Conservation (phyloP, 2,888 invertebrate species). For the Anoncus sp. region DNA sequence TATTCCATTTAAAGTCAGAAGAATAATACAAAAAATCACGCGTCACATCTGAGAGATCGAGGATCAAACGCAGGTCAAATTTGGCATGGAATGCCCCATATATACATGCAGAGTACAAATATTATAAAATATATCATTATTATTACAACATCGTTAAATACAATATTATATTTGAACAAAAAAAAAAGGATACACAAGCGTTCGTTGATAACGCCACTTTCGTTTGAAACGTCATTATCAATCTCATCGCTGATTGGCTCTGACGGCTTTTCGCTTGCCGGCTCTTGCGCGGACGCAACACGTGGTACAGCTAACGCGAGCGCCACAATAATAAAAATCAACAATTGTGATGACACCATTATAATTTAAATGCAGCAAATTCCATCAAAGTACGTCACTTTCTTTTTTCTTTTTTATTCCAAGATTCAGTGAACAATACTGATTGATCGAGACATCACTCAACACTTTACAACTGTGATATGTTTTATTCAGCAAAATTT, state of each 20-base stretch:
- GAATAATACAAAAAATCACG: too few relatives aligned
- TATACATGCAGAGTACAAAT: too few relatives aligned
- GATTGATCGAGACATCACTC: background rate
- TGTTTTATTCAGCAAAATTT: background rate
- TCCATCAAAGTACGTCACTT: background rate
- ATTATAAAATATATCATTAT: too few relatives aligned
- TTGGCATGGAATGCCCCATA: too few relatives aligned
- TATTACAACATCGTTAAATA: too few relatives aligned
- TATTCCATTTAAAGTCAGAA: too few relatives aligned
- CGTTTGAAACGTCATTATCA: constrained; percentile 43
- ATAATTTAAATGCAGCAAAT: background rate
- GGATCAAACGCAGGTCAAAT: too few relatives aligned
- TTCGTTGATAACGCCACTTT: constrained; percentile 62
- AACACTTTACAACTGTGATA: background rate
- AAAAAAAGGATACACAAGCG: constrained; percentile 73
- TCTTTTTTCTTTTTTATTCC: too few relatives aligned
- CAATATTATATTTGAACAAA: background rate
- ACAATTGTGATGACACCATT: constrained; percentile 38
- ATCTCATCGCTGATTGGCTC: constrained; percentile 59
- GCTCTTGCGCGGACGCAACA: constrained; percentile 68
- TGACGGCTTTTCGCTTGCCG: constrained; percentile 22
- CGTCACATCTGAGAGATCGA: too few relatives aligned
- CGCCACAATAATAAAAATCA: constrained; percentile 60
- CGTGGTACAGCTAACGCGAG: constrained; percentile 64
- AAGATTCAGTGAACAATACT: background rate